Evolutionary conservation across 2,797 vertebrate genomes (phyloP).

Genomic region (Chlorospingus semifuscus): DNA sequence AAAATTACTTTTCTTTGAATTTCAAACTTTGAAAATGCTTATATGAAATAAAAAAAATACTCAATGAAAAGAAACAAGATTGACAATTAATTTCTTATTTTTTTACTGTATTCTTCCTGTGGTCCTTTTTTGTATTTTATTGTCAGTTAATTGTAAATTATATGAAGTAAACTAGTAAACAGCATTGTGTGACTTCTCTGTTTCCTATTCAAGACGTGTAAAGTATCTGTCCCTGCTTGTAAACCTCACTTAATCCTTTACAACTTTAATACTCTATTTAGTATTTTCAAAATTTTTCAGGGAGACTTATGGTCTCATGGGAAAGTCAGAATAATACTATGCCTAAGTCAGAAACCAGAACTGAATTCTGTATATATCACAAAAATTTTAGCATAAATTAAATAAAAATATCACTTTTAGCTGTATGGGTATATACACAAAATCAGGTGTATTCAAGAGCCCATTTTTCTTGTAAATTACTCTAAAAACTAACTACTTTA

Average conservation of each 20-base stretch:
- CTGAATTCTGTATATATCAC: not conserved
- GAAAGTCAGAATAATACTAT: not conserved
- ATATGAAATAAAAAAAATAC: not conserved
- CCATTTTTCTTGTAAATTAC: not conserved
- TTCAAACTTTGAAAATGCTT: not conserved
- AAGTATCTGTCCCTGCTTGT: not conserved
- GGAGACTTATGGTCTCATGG: not conserved
- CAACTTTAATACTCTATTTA: not conserved
- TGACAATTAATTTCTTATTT: not conserved
- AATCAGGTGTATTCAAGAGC: not conserved
- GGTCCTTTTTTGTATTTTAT: not conserved
- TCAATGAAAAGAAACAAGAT: not conserved
- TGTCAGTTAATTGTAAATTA: not conserved
- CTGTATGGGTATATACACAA: not conserved
- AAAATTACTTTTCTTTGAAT: not conserved
- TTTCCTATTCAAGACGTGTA: not conserved
- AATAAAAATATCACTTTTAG: not conserved
- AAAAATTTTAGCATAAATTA: not conserved
- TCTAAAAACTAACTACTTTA: not conserved
- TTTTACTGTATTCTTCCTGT: not conserved
- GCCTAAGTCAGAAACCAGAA: not conserved
- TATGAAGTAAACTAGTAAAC: not conserved
- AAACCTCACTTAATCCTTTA: not conserved
- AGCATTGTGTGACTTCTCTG: not conserved
- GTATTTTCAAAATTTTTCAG: not conserved